These are phyloP conservation scores for Scyliorhinus canicula DNA, from an alignment of 2,797 vertebrate genomes.

Conservation along the genomic window DNA sequence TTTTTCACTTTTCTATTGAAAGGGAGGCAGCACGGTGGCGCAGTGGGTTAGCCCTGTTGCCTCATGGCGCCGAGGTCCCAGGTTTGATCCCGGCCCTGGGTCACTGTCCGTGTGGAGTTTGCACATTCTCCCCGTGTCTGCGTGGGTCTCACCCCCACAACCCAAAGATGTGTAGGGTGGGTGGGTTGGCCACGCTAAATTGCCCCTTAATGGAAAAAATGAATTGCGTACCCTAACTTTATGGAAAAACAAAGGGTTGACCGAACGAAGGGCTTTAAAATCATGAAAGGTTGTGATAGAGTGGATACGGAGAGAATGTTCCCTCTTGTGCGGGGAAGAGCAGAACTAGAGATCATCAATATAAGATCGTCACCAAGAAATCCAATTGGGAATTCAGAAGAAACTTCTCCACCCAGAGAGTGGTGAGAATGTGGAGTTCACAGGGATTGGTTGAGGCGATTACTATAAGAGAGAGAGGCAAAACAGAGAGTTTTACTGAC, in stretches of 20 bases:
- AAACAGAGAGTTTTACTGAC: neutral
- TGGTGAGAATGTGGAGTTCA: neutral
- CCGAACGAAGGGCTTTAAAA: neutral
- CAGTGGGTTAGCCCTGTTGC: too few species aligned
- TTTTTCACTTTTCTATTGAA: neutral
- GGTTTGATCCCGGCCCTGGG: too few species aligned
- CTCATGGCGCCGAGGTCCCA: too few species aligned
- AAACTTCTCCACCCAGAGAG: neutral
- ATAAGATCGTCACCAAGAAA: neutral
- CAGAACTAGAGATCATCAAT: neutral
- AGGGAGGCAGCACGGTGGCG: too few species aligned
- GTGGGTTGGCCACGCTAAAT: too few species aligned
- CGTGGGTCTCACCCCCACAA: too few species aligned
- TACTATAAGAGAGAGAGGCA: neutral
- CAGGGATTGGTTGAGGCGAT: neutral
- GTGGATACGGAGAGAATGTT: neutral
- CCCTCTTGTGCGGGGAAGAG: neutral
- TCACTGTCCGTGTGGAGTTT: too few species aligned
- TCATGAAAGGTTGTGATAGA: neutral
- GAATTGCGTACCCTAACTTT: too few species aligned
- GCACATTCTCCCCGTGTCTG: too few species aligned
- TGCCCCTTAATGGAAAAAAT: too few species aligned
- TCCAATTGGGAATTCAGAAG: neutral
- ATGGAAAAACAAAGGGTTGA: too few species aligned
- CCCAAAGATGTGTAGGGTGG: too few species aligned